These are phyloP conservation scores for Oppia nitens DNA, from an alignment of 1,140 invertebrate genomes.

Conservation along the genomic window DNA sequence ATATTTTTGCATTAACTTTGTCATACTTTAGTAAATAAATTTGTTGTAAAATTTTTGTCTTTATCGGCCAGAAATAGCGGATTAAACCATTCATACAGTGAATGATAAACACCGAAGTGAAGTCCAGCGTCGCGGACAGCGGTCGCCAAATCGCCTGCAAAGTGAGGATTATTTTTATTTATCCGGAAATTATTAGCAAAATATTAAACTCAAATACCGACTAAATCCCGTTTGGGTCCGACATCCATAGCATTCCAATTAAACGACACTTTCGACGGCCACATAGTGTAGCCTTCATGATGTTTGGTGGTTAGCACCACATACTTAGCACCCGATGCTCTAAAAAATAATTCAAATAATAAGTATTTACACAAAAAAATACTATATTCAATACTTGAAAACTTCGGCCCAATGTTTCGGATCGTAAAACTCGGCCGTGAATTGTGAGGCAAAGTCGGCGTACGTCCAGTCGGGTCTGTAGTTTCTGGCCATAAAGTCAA, in stretches of 20 bases:
- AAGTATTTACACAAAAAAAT: background rate
- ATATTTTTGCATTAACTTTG: background rate
- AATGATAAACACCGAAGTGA: slow-evolving; percentile 33
- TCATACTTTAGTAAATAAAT: slow-evolving; percentile 26
- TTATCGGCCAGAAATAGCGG: slow-evolving; percentile 24
- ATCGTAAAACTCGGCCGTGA: no score
- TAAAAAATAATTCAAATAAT: slow-evolving; percentile 24
- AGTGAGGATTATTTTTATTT: no score
- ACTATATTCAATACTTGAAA: slow-evolving; percentile 24
- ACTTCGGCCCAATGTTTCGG: slow-evolving; percentile 29
- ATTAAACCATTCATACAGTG: slow-evolving; percentile 31
- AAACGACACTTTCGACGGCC: slow-evolving; percentile 30
- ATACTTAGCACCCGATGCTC: slow-evolving; percentile 40
- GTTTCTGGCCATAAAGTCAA: slow-evolving; percentile 30
- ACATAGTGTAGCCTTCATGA: slow-evolving; percentile 13
- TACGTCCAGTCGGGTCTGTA: slow-evolving; percentile 30
- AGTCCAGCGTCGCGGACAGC: slow-evolving; percentile 28
- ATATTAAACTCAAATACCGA: no score
- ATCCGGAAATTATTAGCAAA: no score
- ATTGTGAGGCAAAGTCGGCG: slow-evolving; percentile 31
- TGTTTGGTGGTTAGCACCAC: no score
- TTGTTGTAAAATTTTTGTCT: slow-evolving; percentile 21
- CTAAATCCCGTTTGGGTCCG: slow-evolving; percentile 61
- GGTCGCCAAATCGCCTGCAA: slow-evolving; percentile 31
- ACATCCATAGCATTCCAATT: slow-evolving; percentile 78